These are phyloP conservation scores for Calameuta idolon DNA, from an alignment of 2,888 invertebrate genomes.

Conservation along the genomic window DNA sequence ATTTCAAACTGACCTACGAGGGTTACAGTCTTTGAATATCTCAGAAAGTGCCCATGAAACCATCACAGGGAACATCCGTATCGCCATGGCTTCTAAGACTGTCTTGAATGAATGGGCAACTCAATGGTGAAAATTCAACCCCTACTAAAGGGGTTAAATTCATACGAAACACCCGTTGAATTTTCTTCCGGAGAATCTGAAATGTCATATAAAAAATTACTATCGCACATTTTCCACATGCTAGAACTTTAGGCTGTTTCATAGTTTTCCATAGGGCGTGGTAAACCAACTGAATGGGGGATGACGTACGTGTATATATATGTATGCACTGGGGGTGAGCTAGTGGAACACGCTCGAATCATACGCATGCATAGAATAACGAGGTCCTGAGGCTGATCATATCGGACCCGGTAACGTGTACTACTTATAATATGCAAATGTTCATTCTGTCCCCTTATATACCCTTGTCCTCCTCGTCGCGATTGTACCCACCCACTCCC, in stretches of 20 bases:
- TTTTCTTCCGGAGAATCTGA: neutral
- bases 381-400: constrained; percentile 57
- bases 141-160: neutral
- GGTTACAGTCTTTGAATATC: neutral
- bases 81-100: neutral
- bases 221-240: neutral
- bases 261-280: constrained; percentile 16
- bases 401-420: constrained; percentile 61
- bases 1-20: neutral
- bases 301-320: constrained; percentile 32
- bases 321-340: neutral
- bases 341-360: constrained; percentile 46
- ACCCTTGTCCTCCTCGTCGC: constrained; percentile 21
- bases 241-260: neutral
- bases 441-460: constrained; percentile 36
- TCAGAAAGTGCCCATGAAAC: neutral
- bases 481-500: constrained; percentile 28
- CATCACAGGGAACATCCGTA: neutral
- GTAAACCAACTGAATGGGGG: constrained; percentile 17
- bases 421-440: constrained; percentile 68
- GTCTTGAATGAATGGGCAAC: neutral
- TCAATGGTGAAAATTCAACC: neutral
- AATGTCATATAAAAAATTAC: neutral
- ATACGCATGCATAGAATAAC: constrained; percentile 60
- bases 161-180: neutral